Base-by-base conservation (phyloP, 2,797 vertebrate species). In the Zalophus californianus region DNA sequence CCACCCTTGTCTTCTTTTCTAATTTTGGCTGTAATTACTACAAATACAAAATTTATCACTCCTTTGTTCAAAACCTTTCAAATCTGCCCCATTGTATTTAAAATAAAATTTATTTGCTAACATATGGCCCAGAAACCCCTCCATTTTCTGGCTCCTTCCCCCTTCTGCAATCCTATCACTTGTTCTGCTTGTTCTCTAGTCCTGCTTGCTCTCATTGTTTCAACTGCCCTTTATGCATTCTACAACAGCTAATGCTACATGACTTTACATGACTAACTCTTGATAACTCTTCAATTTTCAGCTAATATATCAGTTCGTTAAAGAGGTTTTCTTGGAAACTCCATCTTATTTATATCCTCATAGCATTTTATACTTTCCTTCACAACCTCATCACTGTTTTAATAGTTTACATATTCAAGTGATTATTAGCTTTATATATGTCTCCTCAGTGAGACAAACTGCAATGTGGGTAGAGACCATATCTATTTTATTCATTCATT, bases 121-220 rank as follows among this genome's bases (percentile, higher is more conserved):
- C 18, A 20, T n/a, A 62, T 62, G n/a, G 12, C 12, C 54, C 66
- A 5, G 4, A 20, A 9, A 29, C 3, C 5, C 29, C 35, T n/a
- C 23, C 27, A 21, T 80, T 79, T 44, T 62, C 54, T 44, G 54
- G 29, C n/a, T n/a, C 0, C 54, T 29, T 2, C 11, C 41, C 3
- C 10, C 35, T 44, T 80, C 44, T 72, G 16, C 8, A 44, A 0
- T 79, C 4, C 27, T n/a, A 44, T 79, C 21, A 18, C n/a, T 44
- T 86, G 21, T 54, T 38, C 60, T 77, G 32, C 52, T 90, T 50
- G 32, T 32, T 90, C 25, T 32, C 9, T 23, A 38, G 41, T 41
- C 54, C 79, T 83, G 44, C 70, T 90, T 85, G 18, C 32, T 90
- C 18, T 38, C 7, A 5, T 44, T 68, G 60, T 50, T 94, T 84